phyloP scores from a whole-genome alignment of 2,797 vertebrate species.

The Poliocrania exsul region DNA sequence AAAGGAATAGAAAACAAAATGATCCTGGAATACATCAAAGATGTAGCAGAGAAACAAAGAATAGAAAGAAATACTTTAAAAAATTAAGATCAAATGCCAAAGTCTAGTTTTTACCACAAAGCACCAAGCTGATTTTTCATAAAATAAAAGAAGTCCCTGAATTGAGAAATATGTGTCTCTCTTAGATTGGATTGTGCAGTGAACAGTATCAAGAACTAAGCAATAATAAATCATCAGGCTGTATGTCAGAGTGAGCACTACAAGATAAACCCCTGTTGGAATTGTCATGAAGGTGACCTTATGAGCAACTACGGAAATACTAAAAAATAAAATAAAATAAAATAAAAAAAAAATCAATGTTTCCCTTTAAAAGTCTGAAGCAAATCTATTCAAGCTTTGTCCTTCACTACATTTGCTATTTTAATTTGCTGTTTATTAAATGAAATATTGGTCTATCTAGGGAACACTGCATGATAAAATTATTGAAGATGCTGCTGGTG shows the following conservation, averaged over 20 bases:
- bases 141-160: constrained; percentile 84
- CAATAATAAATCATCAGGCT: constrained; percentile 83
- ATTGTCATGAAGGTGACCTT: constrained; percentile 84
- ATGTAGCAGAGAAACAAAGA: constrained; percentile 23
- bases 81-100: constrained; percentile 70
- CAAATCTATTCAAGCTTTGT: constrained; percentile 48
- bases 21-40: neutral
- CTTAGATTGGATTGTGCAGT: constrained; percentile 87
- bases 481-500: constrained; percentile 68
- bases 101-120: constrained; percentile 70
- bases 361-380: constrained; percentile 55
- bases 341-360: constrained; percentile 19
- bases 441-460: constrained; percentile 66
- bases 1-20: neutral
- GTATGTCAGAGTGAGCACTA: constrained; percentile 77
- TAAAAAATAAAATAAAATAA: constrained; percentile 47
- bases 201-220: constrained; percentile 85
- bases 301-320: constrained; percentile 53
- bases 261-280: constrained; percentile 78
- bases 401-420: constrained; percentile 56
- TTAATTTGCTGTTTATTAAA: constrained; percentile 75
- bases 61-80: constrained; percentile 59
- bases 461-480: constrained; percentile 66
- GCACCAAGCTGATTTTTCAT: constrained; percentile 79
- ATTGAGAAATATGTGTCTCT: constrained; percentile 87